A percentile compares a stretch with the other conserved stretches of the same genome.
These are phyloP conservation scores for Macrotus californicus DNA, from an alignment of 2,113 vertebrate species.

Conservation along the genomic window DNA sequence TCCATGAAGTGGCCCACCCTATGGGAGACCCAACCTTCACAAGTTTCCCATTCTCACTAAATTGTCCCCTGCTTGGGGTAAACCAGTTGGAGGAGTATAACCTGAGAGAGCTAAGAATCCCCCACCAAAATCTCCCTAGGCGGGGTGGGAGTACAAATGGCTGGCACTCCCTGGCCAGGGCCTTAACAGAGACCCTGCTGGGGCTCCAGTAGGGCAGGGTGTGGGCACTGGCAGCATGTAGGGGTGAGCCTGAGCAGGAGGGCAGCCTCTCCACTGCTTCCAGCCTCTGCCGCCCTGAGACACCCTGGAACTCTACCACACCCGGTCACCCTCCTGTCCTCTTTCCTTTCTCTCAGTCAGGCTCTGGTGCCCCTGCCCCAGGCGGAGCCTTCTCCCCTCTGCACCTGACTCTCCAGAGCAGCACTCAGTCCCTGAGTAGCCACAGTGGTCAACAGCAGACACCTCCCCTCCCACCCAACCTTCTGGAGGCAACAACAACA, in stretches of 20 bases:
- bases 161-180: neutral
- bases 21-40: neutral
- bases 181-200: neutral
- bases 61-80: neutral
- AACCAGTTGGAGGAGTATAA: neutral
- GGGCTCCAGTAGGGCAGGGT: fast-evolving
- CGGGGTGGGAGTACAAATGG: neutral
- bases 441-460: neutral
- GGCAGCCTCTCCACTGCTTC: neutral
- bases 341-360: neutral
- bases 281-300: neutral
- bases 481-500: neutral
- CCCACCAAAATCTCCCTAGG: neutral
- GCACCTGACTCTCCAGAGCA: neutral
- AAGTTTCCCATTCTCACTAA: neutral
- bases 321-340: neutral
- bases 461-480: neutral
- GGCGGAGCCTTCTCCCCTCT: neutral
- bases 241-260: fast-evolving
- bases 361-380: neutral
- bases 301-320: neutral
- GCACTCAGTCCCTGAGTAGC: neutral
- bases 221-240: neutral
- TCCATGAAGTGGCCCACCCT: neutral
- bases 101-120: neutral